Base-by-base conservation (phyloP, 30 jellyfish, hydroid and myxozoan species). In the Clytia hemisphaerica region DNA sequence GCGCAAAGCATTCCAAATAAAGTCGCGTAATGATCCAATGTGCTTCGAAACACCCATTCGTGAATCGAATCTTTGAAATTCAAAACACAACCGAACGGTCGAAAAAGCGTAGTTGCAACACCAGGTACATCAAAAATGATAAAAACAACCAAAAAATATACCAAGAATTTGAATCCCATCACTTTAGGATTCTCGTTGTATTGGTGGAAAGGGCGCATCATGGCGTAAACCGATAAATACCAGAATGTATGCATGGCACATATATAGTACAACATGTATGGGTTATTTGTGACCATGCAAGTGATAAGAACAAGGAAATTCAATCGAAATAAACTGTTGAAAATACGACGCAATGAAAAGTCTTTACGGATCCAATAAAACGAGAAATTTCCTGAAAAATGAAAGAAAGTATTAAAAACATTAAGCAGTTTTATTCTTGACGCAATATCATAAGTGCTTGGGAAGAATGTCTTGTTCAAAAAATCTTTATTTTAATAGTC, bases 221-320 rank as follows among this genome's bases (percentile, higher is more conserved):
- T 88, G 80, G 76, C 80, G 77, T 88, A 88, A 37, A 88, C 94
- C 10, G 97, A 72, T 24, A 79, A 61, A 46, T 79, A 88, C 97
- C 97, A 88, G 68, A 88, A 88, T 0, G 97, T 88, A 38, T 88
- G 97, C 97, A 88, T 88, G n/a, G 94, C 94, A 74, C 97, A 88
- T 1, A 88, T 88, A 84, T 88, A 88, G 61, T 88, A 88, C 0
- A 79, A 84, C 94, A 88, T 88, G 80, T 88, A 88, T 28, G 66
- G 67, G 71, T 88, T 88, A 76, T 88, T 65, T n/a, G 89, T 73
- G 24, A 70, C 94, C 37, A 74, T 4, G 2, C 73, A 45, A 45
- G 74, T 87, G 69, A 88, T 32, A 2, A 59, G 42, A 6, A 88
- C 97, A 53, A 88, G 92, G 53, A 88, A 88, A 50, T 88, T 88